Percentiles rank a stretch among this genome's conserved stretches.
These are phyloP conservation scores for Smittia aterrima DNA, from an alignment of 2,888 invertebrate genomes.

Conservation along the genomic window DNA sequence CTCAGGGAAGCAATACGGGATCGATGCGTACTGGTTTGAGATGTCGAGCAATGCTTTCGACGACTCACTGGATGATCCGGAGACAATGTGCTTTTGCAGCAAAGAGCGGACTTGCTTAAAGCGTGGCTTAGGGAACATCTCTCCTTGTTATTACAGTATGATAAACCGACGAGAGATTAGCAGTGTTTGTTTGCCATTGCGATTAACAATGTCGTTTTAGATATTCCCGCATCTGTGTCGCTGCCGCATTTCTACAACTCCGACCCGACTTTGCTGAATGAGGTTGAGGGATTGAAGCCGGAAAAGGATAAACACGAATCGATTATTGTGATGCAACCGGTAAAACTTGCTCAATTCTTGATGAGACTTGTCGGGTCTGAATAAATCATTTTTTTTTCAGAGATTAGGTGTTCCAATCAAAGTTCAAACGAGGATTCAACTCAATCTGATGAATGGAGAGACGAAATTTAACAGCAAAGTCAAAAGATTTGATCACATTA, in stretches of 20 bases:
- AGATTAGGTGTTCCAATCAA: constrained; percentile 65
- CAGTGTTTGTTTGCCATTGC: neutral
- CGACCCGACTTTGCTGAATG: constrained; percentile 59
- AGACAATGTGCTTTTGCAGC: constrained; percentile 65
- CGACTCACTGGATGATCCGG: constrained; percentile 56
- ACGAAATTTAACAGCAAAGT: constrained; percentile 63
- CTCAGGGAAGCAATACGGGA: constrained; percentile 54
- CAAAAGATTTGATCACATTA: constrained; percentile 61
- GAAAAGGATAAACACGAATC: constrained; percentile 56
- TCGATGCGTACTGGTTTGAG: constrained; percentile 61
- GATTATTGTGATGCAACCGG: constrained; percentile 69
- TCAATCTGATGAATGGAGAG: constrained; percentile 67
- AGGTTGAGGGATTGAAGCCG: constrained; percentile 64
- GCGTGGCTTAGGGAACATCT: constrained; percentile 65
- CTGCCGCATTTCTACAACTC: constrained; percentile 69
- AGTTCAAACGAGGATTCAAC: constrained; percentile 66
- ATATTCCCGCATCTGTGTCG: constrained; percentile 72
- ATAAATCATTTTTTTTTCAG: constrained; percentile 49
- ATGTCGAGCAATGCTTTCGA: constrained; percentile 63
- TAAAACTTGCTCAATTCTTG: constrained; percentile 49
- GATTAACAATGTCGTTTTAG: constrained; percentile 49
- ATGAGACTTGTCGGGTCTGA: neutral
- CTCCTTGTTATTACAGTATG: constrained; percentile 69
- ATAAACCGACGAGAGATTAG: neutral
- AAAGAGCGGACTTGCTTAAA: constrained; percentile 56